Percentiles rank a stretch among this genome's conserved stretches.
Evolutionary conservation across 64 coral and sea anemone genomes (phyloP).

Genomic region (Montipora foliosa): DNA sequence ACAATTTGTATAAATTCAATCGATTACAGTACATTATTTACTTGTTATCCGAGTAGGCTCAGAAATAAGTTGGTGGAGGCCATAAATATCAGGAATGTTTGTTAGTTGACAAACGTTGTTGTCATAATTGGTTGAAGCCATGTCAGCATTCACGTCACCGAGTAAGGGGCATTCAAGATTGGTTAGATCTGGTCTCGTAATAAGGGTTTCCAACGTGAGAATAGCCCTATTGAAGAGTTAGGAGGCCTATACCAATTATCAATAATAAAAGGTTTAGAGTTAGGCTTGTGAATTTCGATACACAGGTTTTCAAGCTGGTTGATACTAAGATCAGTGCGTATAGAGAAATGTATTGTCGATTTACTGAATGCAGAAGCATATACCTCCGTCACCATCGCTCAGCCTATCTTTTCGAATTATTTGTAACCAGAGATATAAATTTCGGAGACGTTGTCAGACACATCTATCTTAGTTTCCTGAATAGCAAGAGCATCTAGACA

Average conservation of each 20-base stretch:
- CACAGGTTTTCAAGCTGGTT: not conserved
- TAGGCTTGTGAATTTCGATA: no score
- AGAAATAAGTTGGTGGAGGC: not conserved
- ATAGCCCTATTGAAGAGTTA: no score
- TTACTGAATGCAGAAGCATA: not conserved
- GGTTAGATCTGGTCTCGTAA: no score
- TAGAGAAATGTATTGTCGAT: not conserved
- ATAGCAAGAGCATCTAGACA: no score
- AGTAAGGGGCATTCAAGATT: no score
- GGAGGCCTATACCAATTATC: not conserved
- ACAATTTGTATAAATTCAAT: not conserved
- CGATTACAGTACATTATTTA: not conserved
- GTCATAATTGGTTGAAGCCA: not conserved
- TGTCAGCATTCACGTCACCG: not conserved
- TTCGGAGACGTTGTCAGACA: not conserved
- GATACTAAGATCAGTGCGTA: no score
- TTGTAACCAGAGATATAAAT: not conserved
- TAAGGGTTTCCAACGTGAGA: no score
- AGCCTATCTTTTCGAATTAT: not conserved
- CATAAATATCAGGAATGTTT: not conserved
- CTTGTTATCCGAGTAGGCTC: not conserved
- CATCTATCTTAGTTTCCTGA: no score
- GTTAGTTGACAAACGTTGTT: not conserved
- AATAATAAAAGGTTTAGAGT: not conserved
- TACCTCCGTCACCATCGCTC: not conserved